These are phyloP conservation scores for Drosophila algonquin DNA, from an alignment of 2,888 invertebrate genomes.

Conservation along the genomic window DNA sequence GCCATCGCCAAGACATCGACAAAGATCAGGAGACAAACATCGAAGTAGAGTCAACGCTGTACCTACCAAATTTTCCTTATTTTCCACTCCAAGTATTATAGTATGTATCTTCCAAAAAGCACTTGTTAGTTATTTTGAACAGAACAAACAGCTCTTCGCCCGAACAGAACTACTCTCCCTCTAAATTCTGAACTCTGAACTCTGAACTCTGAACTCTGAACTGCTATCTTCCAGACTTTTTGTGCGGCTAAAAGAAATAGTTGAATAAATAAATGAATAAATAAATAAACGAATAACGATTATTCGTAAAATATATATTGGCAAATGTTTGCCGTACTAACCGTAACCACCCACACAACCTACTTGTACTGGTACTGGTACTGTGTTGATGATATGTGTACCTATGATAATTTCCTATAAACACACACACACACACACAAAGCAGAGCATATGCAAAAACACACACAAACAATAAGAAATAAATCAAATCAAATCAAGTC, in stretches of 20 bases:
- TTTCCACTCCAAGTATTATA: constrained; percentile 2
- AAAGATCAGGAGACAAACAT: constrained; percentile 43
- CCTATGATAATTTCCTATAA: constrained; percentile 62
- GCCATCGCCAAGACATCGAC: constrained; percentile 54
- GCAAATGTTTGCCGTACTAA: constrained; percentile 52
- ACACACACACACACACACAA: constrained; percentile 2
- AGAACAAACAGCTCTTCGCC: constrained; percentile 1
- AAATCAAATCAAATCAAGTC: constrained; percentile 53
- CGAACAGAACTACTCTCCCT: not conserved
- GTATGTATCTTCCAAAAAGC: constrained; percentile 39
- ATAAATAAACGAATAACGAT: constrained; percentile 17
- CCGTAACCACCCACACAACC: constrained; percentile 36
- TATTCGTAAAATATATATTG: constrained; percentile 53
- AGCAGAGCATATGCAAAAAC: constrained; percentile 1
- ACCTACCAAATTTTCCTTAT: not conserved
- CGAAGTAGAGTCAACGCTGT: constrained; percentile 55
- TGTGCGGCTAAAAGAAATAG: constrained; percentile 37
- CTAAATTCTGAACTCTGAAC: constrained; percentile 23
- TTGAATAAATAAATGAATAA: constrained; percentile 36
- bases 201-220: constrained; percentile 39
- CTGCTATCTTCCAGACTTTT: constrained; percentile 61
- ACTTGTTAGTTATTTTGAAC: constrained; percentile 29
- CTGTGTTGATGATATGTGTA: constrained; percentile 67
- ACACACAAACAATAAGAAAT: constrained; percentile 6
- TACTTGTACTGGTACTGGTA: constrained; percentile 2